phyloP scores from a whole-genome alignment of 2,797 vertebrate species.

The Poecilia gillii region DNA sequence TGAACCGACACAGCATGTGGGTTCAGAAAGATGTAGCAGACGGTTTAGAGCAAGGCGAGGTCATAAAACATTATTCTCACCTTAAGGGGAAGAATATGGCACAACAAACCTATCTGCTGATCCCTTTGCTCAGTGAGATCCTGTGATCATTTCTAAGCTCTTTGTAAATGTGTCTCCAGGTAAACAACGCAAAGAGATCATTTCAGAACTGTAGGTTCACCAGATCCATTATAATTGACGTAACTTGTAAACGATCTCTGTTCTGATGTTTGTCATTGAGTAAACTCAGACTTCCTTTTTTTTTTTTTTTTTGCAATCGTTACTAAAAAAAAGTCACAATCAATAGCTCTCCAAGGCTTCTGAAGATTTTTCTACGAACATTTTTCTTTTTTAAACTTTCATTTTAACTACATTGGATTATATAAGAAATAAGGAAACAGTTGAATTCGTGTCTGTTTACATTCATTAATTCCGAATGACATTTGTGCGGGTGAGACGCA shows the following conservation, averaged over 20 bases:
- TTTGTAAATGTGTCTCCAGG: background rate
- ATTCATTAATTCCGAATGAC: background rate
- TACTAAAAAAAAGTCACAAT: background rate
- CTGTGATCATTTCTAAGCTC: background rate
- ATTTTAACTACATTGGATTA: background rate
- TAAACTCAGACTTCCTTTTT: background rate
- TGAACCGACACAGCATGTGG: background rate
- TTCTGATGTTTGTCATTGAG: background rate
- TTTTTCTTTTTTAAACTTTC: background rate
- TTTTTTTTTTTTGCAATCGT: background rate
- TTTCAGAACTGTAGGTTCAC: background rate
- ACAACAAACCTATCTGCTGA: background rate
- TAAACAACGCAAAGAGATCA: background rate
- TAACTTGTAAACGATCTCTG: background rate
- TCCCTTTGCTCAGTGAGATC: background rate
- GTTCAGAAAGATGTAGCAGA: background rate
- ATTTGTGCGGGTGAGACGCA: background rate
- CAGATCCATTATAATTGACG: background rate
- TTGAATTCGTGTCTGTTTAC: background rate
- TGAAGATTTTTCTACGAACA: background rate
- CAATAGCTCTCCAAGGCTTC: background rate
- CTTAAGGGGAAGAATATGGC: background rate
- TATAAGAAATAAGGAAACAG: background rate
- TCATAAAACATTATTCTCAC: background rate
- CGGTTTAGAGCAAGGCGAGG: background rate